A percentile compares a stretch with the other conserved stretches of the same genome.
Evolutionary conservation across 30 jellyfish, hydroid and myxozoan genomes (phyloP).

Genomic region (Hydractinia symbiolongicarpus): DNA sequence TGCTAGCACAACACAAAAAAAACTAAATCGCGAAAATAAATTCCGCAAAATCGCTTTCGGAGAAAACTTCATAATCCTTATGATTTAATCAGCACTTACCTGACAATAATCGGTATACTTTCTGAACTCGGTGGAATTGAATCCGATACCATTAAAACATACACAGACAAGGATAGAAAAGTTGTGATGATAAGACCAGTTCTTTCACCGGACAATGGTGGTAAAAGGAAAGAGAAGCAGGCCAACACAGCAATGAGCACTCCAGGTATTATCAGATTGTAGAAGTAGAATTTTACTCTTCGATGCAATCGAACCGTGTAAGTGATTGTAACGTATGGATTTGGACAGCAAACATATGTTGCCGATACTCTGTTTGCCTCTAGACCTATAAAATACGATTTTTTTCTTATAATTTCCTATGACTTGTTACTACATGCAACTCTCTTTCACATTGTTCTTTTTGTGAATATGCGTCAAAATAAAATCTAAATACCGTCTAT

Average conservation of each 20-base stretch:
- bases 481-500: slow-evolving; percentile 26
- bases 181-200: slow-evolving; percentile 76
- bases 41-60: too few species aligned
- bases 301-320: slow-evolving; percentile 52
- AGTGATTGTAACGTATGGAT: slow-evolving; percentile 63
- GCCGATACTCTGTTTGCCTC: slow-evolving; percentile 31
- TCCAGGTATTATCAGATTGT: slow-evolving; percentile 72
- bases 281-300: slow-evolving; percentile 56
- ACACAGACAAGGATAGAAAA: slow-evolving; percentile 65
- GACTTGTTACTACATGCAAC: too few species aligned
- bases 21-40: too few species aligned
- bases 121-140: slow-evolving; percentile 80
- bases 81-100: slow-evolving; percentile 9
- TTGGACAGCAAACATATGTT: slow-evolving; percentile 55
- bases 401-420: too few species aligned
- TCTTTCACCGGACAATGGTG: slow-evolving; percentile 80
- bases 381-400: slow-evolving; percentile 33
- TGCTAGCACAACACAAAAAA: too few species aligned
- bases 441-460: too few species aligned
- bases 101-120: slow-evolving; percentile 46
- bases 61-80: too few species aligned
- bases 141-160: slow-evolving; percentile 64
- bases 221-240: slow-evolving; percentile 61
- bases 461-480: too few species aligned
- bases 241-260: slow-evolving; percentile 68